Evolutionary conservation across 2,888 invertebrate genomes (phyloP).

Genomic region (Rhopalosiphum nymphaeae): DNA sequence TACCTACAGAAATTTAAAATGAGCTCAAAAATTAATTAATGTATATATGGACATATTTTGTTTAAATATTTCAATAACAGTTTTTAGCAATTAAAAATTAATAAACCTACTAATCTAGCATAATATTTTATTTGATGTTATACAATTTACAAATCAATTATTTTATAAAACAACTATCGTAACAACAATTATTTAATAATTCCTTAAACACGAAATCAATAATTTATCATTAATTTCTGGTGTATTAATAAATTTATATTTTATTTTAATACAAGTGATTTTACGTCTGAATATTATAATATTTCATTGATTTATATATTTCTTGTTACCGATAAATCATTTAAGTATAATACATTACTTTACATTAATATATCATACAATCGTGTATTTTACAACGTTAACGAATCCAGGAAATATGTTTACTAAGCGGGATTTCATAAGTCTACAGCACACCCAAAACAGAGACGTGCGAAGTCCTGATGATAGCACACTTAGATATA

Average conservation of each 20-base stretch:
- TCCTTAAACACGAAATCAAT: neutral
- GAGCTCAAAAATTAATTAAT: neutral
- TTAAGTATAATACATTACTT: neutral
- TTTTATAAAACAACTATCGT: neutral
- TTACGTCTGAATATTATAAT: neutral
- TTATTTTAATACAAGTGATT: neutral
- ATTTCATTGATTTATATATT: neutral
- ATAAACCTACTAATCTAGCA: neutral
- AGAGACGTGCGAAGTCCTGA: slow-evolving; percentile 43
- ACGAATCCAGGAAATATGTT: neutral
- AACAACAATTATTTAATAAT: neutral
- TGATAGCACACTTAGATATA: slow-evolving; percentile 63
- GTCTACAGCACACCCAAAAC: slow-evolving; percentile 43
- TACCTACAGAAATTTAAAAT: neutral
- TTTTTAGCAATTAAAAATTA: neutral
- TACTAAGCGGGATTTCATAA: slow-evolving; percentile 24
- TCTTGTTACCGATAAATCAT: slow-evolving; percentile 17
- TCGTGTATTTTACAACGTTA: neutral
- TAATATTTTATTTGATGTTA: neutral
- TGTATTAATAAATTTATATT: neutral
- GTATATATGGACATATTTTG: neutral
- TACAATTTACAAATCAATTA: neutral
- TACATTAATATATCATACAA: neutral
- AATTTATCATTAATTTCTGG: neutral
- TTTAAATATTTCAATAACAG: neutral